Base-by-base conservation (phyloP, 2,113 vertebrate species). In the Microtus montanus region DNA sequence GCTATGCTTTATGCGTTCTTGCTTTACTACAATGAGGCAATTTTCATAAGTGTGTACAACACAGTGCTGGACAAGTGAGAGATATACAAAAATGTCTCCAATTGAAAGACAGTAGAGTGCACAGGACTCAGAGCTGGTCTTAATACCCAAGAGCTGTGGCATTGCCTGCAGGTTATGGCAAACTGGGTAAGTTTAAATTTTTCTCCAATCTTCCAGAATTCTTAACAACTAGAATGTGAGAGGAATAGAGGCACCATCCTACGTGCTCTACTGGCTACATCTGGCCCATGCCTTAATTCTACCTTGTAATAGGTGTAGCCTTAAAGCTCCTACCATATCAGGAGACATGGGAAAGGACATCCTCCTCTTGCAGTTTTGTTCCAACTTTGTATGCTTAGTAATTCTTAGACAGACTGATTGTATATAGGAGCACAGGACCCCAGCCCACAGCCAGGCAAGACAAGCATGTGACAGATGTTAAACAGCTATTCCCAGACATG, bases 401-500 rank as follows among this genome's bases (percentile, higher is more conserved):
- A 61, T 92, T 94, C 90, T 83, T 79, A 64, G 90, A 96, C 95
- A 89, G 82, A 86, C 33, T 89, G 85, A 44, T 9, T 89, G 13
- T 79, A 88, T 74, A 73, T 35, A 41, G 79, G 52, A 95, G 85
- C 41, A 74, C 14, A 92, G 47, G 83, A 87, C 26, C 88, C 71
- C 89, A 91, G 44, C 49, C 83, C 38, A 74, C 4, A 26, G 78
- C 63, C 19, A 73, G 64, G 83, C 73, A 93, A 93, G 89, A 71
- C 70, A 88, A 63, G 26, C 88, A 96, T 22, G 2, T 94, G 80
- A 91, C 87, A 87, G 86, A 95, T 88, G 96, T 95, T 97, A 98
- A 97, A 97, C 90, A 96, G 95, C 44, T 95, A 77, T 97, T 96
- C 78, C 92, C 88, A 84, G 82, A 87, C 89, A 96, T 41, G 78